Evolutionary conservation across 2,888 invertebrate genomes (phyloP).

Genomic region (Tortricodes alternella): DNA sequence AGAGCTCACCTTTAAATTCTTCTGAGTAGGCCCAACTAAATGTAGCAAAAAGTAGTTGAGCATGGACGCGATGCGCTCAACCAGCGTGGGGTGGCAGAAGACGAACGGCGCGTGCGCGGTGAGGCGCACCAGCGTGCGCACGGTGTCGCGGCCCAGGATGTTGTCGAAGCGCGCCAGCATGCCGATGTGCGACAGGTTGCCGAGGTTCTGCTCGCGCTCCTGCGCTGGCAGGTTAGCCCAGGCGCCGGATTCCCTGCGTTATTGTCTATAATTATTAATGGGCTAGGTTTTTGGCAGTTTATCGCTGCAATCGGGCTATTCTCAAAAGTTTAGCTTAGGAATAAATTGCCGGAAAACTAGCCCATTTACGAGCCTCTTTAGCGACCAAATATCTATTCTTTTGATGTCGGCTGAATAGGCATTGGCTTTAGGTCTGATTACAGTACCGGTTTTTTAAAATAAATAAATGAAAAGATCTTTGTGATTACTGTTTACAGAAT

Average conservation of each 20-base stretch:
- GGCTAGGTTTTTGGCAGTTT: no score
- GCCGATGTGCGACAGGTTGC: conserved; percentile 88
- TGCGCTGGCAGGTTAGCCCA: conserved; percentile 87
- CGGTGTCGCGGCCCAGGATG: conserved; percentile 94
- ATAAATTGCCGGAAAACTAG: no score
- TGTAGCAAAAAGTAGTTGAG: conserved; percentile 96
- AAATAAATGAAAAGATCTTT: no score
- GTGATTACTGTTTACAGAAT: no score
- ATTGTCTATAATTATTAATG: no score
- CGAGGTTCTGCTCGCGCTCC: conserved; percentile 89
- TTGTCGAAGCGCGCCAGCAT: conserved; percentile 96
- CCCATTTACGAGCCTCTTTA: no score
- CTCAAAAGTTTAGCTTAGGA: no score
- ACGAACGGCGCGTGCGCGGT: conserved; percentile 89
- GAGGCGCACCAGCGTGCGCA: conserved; percentile 90
- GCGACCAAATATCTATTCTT: no score
- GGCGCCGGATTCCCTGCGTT: conserved; percentile 85
- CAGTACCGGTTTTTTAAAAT: no score
- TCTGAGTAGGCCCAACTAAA: conserved; percentile 95
- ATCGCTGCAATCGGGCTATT: no score
- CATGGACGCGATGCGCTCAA: conserved; percentile 97
- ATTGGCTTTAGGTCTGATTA: no score
- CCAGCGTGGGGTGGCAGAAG: conserved; percentile 95
- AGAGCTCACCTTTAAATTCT: conserved; percentile 90
- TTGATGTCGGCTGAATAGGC: no score